Conservation (phyloP, 2,888 invertebrate genomes). For the Drosophila nr. fundita region DNA sequence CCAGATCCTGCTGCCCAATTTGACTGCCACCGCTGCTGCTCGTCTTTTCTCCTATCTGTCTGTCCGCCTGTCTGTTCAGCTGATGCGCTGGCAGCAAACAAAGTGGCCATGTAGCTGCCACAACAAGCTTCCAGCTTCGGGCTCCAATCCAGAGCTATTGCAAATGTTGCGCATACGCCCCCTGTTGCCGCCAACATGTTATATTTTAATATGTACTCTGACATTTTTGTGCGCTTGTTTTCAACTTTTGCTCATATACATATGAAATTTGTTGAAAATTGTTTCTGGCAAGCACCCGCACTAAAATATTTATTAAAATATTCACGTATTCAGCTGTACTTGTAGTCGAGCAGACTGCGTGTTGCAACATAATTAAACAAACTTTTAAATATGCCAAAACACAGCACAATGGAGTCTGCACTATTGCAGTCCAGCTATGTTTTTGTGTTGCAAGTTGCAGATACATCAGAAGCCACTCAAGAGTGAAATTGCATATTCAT, state of each 20-base stretch:
- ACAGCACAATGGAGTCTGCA: background rate
- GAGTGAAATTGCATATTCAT: background rate
- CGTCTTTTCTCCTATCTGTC: conserved; percentile 9
- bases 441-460: conserved; percentile 4
- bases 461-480: background rate
- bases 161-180: conserved; percentile 51
- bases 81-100: conserved; percentile 46
- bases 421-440: conserved; percentile 35
- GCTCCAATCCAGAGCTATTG: background rate
- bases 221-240: conserved; percentile 62
- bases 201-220: conserved; percentile 70
- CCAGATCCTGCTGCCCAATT: conserved; percentile 17
- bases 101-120: conserved; percentile 33
- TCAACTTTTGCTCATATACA: conserved; percentile 59
- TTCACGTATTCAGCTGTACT: conserved; percentile 7
- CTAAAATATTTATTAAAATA: conserved; percentile 76
- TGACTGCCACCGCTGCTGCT: conserved; percentile 20
- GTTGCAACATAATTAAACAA: conserved; percentile 53
- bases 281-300: conserved; percentile 45
- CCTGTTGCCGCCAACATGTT: conserved; percentile 16
- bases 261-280: conserved; percentile 71
- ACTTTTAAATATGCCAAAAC: conserved; percentile 54
- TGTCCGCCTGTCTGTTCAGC: conserved; percentile 34
- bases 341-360: conserved; percentile 4
- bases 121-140: background rate